These are phyloP conservation scores for Yoshiicerus persimilis DNA, from an alignment of 1,140 invertebrate species.

Conservation along the genomic window DNA sequence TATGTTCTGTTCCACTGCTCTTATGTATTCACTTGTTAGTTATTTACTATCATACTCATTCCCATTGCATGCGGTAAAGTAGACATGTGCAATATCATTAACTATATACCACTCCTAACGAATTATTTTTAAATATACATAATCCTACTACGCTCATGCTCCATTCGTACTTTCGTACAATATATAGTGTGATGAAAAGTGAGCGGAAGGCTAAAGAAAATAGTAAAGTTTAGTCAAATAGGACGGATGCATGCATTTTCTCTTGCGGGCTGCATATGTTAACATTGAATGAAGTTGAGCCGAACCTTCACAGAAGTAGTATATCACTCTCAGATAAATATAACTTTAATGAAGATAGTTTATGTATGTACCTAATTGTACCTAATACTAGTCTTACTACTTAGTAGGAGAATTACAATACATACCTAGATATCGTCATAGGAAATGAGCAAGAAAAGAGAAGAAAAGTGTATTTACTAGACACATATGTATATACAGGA, in stretches of 20 bases:
- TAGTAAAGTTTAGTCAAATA: not conserved
- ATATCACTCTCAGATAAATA: not conserved
- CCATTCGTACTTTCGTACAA: too few relatives aligned
- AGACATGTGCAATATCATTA: not conserved
- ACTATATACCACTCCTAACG: not conserved
- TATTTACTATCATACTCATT: not conserved
- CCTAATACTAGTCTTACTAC: not conserved
- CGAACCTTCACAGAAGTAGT: not conserved
- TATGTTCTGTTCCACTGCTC: not conserved
- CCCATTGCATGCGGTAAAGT: not conserved
- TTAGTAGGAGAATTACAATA: not conserved
- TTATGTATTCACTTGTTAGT: constrained; percentile 1
- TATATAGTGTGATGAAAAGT: not conserved
- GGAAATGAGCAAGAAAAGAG: not conserved
- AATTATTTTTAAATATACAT: not conserved
- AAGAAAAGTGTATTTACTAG: not conserved
- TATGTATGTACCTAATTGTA: not conserved
- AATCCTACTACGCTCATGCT: too few relatives aligned
- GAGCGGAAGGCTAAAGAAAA: not conserved
- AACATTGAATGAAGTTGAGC: not conserved
- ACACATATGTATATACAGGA: not conserved
- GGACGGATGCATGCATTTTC: not conserved
- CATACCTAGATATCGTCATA: not conserved
- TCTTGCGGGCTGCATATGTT: not conserved
- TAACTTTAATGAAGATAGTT: not conserved